These are phyloP conservation scores for Seira ritae DNA, from an alignment of 2,888 invertebrate species.

Conservation along the genomic window DNA sequence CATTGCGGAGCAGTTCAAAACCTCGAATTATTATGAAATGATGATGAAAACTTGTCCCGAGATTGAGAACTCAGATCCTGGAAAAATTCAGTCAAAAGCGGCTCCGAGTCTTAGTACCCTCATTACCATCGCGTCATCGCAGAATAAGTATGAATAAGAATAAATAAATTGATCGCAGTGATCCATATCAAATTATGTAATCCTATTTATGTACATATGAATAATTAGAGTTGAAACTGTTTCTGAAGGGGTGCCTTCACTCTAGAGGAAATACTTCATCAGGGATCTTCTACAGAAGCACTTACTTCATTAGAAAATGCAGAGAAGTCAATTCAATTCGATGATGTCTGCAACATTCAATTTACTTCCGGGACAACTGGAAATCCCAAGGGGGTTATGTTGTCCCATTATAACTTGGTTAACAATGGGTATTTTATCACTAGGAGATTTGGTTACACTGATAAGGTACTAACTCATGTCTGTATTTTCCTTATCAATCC, in stretches of 20 bases:
- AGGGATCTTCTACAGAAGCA: constrained; percentile 75
- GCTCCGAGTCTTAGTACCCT: constrained; percentile 38
- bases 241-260: constrained; percentile 76
- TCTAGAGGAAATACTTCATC: constrained; percentile 77
- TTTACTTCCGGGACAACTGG: constrained; percentile 82
- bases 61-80: constrained; percentile 77
- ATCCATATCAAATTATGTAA: background rate
- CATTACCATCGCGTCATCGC: constrained; percentile 67
- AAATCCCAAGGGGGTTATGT: constrained; percentile 28
- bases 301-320: constrained; percentile 75
- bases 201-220: too few relatives aligned
- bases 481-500: constrained; percentile 3
- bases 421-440: constrained; percentile 77
- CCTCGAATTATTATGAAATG: constrained; percentile 83
- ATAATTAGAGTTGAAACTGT: background rate
- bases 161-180: background rate
- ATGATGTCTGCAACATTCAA: constrained; percentile 85
- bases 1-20: constrained; percentile 80
- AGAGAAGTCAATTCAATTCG: constrained; percentile 80
- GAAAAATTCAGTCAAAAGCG: constrained; percentile 76
- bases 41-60: constrained; percentile 80
- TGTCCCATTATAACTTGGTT: constrained; percentile 77
- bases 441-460: constrained; percentile 54
- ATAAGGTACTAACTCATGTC: constrained; percentile 56
- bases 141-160: constrained; percentile 31